These are phyloP conservation scores for Melanargia galathea DNA, from an alignment of 2,888 invertebrate genomes.

Conservation along the genomic window DNA sequence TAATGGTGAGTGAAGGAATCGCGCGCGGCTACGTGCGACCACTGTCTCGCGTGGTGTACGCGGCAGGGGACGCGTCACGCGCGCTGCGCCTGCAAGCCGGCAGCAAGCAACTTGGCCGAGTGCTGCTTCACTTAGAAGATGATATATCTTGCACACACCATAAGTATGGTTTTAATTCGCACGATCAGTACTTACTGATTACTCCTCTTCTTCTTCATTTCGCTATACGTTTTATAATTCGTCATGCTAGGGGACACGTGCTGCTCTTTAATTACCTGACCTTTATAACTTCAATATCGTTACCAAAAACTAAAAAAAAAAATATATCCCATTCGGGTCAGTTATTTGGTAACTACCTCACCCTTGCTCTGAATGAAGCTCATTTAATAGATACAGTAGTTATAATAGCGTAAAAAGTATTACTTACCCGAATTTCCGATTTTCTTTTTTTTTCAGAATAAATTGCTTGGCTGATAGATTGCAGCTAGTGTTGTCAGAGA, in stretches of 20 bases:
- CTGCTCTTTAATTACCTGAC: no score
- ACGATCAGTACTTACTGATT: background rate
- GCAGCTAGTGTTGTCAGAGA: slow-evolving; percentile 53
- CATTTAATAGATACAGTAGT: no score
- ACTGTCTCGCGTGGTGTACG: slow-evolving; percentile 53
- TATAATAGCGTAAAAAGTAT: no score
- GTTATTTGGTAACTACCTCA: no score
- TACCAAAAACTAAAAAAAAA: no score
- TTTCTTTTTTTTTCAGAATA: slow-evolving; percentile 45
- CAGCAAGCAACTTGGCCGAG: slow-evolving; percentile 50
- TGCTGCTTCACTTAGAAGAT: slow-evolving; percentile 49
- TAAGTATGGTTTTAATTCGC: slow-evolving; percentile 38
- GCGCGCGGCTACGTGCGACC: slow-evolving; percentile 58
- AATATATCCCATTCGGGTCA: no score
- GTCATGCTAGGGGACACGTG: no score
- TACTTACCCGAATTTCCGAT: background rate
- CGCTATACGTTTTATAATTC: no score
- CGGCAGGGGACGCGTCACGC: slow-evolving; percentile 48
- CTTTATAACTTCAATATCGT: no score
- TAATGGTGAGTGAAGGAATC: slow-evolving; percentile 56
- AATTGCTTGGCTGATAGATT: slow-evolving; percentile 43
- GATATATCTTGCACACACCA: slow-evolving; percentile 32
- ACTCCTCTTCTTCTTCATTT: background rate
- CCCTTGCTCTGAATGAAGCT: no score
- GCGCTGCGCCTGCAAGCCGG: slow-evolving; percentile 56